Base-by-base conservation (phyloP, 2,113 vertebrate species). In the Motacilla alba region DNA sequence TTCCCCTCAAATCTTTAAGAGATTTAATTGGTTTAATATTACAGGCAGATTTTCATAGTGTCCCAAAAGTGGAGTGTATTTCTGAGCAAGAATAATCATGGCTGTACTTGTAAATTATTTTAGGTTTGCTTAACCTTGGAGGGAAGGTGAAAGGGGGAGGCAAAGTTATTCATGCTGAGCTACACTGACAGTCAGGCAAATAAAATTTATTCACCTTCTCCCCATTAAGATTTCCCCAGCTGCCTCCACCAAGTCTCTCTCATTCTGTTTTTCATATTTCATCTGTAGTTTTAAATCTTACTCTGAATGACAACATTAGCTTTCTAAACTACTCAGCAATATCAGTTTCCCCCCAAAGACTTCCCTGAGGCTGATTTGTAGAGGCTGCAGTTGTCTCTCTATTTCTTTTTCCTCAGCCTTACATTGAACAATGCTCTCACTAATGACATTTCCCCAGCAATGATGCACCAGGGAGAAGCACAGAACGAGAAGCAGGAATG, bases 391-490 rank as follows among this genome's bases (percentile, higher is more conserved):
- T 77, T 4, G 5, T 44, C 22, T 72, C 23, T 53, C 33, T 70
- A 16, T 70, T 82, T 53, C 27, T 86, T 46, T 47, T 26, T 11
- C 47, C 78, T 93, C 10, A 10, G 20, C 50, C 44, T 90, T 95
- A 76, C 47, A 53, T 53, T 93, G 93, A 91, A 83, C 83, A 87
- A 93, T 83, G 55, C 43, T 89, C 88, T 96, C 55, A 47, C 49
- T 95, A 92, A 96, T 91, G 88, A 87, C 91, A 94, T 95, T 96
- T 95, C 75, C 53, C 59, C 50, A 75, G 91, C 83, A 93, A 92
- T 50, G 90, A 50, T 92, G 87, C 93, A 91, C 85, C 63, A 62
- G 93, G 86, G 91, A 92, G 67, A 83, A 80, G n/a, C 64, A 41
- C 2, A 9, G 80, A 95, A 64, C 0, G 4, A 86, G 86, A 53